phyloP scores from a whole-genome alignment of 1,140 invertebrate genomes.

The Brachionus asplanchnoidis region DNA sequence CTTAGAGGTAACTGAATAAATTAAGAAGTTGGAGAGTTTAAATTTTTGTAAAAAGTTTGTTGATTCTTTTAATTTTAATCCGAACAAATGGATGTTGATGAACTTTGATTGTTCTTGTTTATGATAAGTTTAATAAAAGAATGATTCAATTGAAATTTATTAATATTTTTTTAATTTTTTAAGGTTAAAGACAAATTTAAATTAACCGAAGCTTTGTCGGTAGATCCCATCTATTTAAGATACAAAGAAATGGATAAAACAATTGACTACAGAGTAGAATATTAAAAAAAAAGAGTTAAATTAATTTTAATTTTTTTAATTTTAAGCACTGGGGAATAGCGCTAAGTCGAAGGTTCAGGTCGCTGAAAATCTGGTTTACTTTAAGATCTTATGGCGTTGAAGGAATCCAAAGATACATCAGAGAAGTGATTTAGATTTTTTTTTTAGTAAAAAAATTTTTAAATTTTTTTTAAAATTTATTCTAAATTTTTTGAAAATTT shows the following conservation, averaged over 20 bases:
- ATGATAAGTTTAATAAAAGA: constrained; percentile 33
- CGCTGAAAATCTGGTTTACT: constrained; percentile 96
- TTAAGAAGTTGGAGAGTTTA: background rate
- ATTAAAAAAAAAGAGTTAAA: background rate
- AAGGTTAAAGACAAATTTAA: constrained; percentile 70
- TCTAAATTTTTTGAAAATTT: too few relatives aligned
- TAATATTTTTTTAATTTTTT: background rate
- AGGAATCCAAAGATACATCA: constrained; percentile 83
- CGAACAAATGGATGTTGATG: constrained; percentile 90
- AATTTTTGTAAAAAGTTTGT: constrained; percentile 48
- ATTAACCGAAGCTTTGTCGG: constrained; percentile 84
- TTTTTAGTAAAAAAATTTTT: background rate
- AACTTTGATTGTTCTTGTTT: constrained; percentile 82
- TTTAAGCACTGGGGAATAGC: constrained; percentile 68
- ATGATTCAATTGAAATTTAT: background rate
- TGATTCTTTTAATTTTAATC: constrained; percentile 90
- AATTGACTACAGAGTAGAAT: constrained; percentile 75
- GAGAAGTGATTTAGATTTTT: constrained; percentile 52
- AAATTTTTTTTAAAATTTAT: background rate
- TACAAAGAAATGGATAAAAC: constrained; percentile 85
- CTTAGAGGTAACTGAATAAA: constrained; percentile 61
- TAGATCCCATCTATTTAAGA: constrained; percentile 95
- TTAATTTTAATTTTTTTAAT: background rate
- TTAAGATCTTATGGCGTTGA: constrained; percentile 85
- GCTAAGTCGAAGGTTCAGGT: constrained; percentile 81